Conservation (phyloP, 2,113 vertebrate species). For the Carassius carassius region DNA sequence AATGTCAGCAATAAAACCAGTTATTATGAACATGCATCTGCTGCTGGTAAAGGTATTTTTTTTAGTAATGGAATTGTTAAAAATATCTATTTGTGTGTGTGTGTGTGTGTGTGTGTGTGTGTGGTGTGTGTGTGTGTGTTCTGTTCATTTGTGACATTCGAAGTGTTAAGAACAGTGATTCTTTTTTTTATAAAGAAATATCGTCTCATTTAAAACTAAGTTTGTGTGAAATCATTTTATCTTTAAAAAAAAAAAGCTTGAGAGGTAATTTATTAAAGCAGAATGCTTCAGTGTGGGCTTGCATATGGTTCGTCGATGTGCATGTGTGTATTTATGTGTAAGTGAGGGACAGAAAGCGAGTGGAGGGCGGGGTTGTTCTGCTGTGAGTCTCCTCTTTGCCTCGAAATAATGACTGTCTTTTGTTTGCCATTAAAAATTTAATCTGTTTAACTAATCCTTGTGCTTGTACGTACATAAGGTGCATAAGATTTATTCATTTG, state of each 20-base stretch:
- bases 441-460: slow-evolving; percentile 19
- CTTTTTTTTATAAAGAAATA: not conserved
- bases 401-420: slow-evolving; percentile 20
- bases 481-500: slow-evolving; percentile 6
- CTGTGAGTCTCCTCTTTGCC: slow-evolving; percentile 40
- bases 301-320: slow-evolving; percentile 41
- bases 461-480: not conserved
- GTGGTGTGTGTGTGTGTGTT: too few species aligned
- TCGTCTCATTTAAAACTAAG: not conserved
- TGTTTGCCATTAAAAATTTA: slow-evolving; percentile 10
- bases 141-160: not conserved
- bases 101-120: too few species aligned
- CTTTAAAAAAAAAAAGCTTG: not conserved
- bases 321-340: slow-evolving; percentile 4
- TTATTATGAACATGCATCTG: not conserved
- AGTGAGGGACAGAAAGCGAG: not conserved
- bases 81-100: not conserved
- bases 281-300: slow-evolving; percentile 17
- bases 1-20: slow-evolving; percentile 9
- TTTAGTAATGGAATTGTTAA: not conserved
- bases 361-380: slow-evolving; percentile 25
- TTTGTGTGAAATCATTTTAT: not conserved
- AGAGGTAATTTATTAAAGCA: not conserved
- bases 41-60: not conserved
- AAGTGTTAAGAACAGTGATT: not conserved